These are phyloP conservation scores for Malacoctenus gilli DNA, from an alignment of 2,797 vertebrate genomes.

Conservation along the genomic window DNA sequence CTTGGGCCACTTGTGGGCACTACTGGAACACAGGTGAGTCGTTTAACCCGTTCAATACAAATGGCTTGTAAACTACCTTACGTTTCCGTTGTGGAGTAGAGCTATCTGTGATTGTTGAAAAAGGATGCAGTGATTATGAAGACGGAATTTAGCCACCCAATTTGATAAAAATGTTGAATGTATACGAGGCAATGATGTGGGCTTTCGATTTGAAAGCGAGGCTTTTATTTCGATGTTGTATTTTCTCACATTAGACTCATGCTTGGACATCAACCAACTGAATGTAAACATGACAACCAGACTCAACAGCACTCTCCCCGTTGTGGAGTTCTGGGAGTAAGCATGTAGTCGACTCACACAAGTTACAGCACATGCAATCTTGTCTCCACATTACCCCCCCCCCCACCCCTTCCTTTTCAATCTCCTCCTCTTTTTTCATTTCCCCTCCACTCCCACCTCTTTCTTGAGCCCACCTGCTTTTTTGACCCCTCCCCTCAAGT, in stretches of 20 bases:
- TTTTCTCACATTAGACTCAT: conserved; percentile 48
- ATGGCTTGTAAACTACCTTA: too few species aligned
- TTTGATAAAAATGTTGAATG: too few species aligned
- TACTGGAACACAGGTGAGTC: conserved; percentile 72
- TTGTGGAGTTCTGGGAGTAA: conserved; percentile 76
- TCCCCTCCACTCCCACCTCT: background rate
- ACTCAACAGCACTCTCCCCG: conserved; percentile 63
- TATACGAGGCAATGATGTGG: too few species aligned
- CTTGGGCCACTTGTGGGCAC: conserved; percentile 69
- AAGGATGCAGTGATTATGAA: too few species aligned
- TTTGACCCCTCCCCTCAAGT: too few species aligned
- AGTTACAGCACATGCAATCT: background rate
- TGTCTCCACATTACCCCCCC: background rate
- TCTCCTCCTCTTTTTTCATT: background rate
- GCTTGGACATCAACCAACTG: conserved; percentile 38
- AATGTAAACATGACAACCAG: conserved; percentile 34
- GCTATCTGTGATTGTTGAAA: too few species aligned
- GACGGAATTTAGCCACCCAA: too few species aligned
- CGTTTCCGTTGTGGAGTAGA: too few species aligned
- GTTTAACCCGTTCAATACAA: too few species aligned
- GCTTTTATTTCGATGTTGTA: conserved; percentile 1
- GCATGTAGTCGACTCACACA: conserved; percentile 18
- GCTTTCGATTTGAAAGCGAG: background rate
- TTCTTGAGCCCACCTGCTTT: background rate
- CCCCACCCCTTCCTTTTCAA: background rate